Base-by-base conservation (phyloP, 2,888 invertebrate genomes). In the Diabrotica balteata region DNA sequence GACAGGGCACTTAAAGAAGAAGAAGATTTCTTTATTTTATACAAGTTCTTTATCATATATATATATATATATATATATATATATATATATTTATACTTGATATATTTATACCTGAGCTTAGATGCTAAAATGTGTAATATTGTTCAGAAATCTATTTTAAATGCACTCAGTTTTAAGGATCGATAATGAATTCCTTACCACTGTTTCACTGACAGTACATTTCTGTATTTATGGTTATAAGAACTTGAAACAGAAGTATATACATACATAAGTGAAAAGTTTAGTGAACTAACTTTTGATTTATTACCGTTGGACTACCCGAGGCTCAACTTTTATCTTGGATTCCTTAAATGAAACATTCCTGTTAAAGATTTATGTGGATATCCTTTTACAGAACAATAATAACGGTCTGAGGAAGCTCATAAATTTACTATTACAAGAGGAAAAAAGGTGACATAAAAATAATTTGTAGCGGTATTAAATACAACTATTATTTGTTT, bases 291-390 rank as follows among this genome's bases (percentile, higher is more conserved):
- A 64, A 64, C 51, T 64, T 64, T 64, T 64, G 64, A 64, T 64
- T 64, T 59, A 64, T 51, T 52, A 42, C 52, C 32, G 53, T 58
- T 52, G 51, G 58, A 59, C 51, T 55, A 62, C 49, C 54, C 54
- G 62, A 54, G 43, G 47, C 43, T n/a, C 9, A 52, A 64, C 52
- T 64, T 64, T 64, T 64, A 64, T 58, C 17, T 51, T 58, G 57
- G 44, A 64, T 58, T 64, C 58, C 64, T 64, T 59, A 64, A 64
- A 64, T 64, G 64, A 64, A 64, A 64, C 64, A 64, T 64, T 64
- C 64, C 52, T 59, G 58, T 52, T 59, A 52, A 64, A 52, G 64
- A 64, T 64, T 64, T 64, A 64, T 64, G 58, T 17, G 58, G 32
- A 50, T 58, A 52, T 63, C 51, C 63, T 58, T 63, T 51, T 46